These are phyloP conservation scores for Caenorhabditis macrosperma DNA, from an alignment of 2,888 invertebrate species.

Conservation along the genomic window DNA sequence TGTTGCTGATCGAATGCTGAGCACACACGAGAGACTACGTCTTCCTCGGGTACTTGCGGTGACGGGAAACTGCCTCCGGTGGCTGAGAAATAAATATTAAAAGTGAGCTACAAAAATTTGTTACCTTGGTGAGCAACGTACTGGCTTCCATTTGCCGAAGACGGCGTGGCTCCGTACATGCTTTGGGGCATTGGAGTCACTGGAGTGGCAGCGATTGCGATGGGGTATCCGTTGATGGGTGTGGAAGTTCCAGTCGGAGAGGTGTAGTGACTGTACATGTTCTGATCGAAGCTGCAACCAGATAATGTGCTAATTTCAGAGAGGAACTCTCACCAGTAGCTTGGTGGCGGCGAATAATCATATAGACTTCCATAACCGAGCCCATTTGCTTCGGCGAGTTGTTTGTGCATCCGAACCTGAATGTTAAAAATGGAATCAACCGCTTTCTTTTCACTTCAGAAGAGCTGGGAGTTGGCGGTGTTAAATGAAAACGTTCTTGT, in stretches of 20 bases:
- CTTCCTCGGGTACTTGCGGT: slow-evolving; percentile 57
- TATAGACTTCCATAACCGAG: slow-evolving; percentile 55
- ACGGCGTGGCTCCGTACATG: slow-evolving; percentile 49
- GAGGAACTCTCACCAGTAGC: slow-evolving; percentile 27
- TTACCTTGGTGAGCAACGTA: slow-evolving; percentile 55
- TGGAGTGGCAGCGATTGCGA: slow-evolving; percentile 61
- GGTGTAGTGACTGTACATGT: slow-evolving; percentile 36
- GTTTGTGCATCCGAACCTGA: slow-evolving; percentile 76
- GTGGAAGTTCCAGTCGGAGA: slow-evolving; percentile 52
- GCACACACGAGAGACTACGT: slow-evolving; percentile 32
- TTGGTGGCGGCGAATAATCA: slow-evolving; percentile 71
- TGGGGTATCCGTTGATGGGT: slow-evolving; percentile 52
- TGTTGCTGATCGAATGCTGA: slow-evolving; percentile 43
- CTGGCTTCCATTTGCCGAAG: slow-evolving; percentile 26
- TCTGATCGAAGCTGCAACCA: slow-evolving; percentile 43
- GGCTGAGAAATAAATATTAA: slow-evolving; percentile 15
- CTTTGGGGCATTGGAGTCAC: slow-evolving; percentile 56
- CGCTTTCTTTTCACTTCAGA: neutral
- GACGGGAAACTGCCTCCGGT: slow-evolving; percentile 53
- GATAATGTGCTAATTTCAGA: neutral
- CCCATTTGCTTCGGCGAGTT: slow-evolving; percentile 71
- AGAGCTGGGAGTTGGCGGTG: neutral
- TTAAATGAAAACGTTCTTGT: neutral
- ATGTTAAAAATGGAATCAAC: slow-evolving; percentile 26
- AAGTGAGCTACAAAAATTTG: neutral